Percentiles rank a stretch among this genome's conserved stretches.
Conservation (phyloP, 1,140 invertebrate species). For the Fopius arisanus region DNA sequence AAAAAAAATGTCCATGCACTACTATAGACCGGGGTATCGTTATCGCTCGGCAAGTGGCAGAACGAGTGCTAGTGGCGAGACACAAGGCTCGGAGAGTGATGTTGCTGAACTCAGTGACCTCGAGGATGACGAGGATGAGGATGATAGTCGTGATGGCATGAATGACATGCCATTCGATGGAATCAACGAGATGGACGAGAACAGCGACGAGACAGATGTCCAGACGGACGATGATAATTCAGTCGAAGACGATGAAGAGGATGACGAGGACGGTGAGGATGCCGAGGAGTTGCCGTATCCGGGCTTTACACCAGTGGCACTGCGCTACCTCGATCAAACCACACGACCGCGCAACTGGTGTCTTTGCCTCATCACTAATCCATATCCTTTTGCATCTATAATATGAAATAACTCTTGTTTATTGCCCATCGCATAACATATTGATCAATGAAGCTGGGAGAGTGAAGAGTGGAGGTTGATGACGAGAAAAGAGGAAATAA, state of each 20-base stretch:
- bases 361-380: constrained; percentile 94
- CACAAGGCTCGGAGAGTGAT: constrained; percentile 60
- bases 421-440: too few species aligned
- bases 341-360: constrained; percentile 89
- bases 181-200: constrained; percentile 25
- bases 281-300: constrained; percentile 80
- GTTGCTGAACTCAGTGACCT: constrained; percentile 61
- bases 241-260: constrained; percentile 61
- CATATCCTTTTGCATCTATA: constrained; percentile 90
- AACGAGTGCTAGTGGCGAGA: constrained; percentile 40
- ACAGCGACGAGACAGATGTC: constrained; percentile 36
- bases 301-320: constrained; percentile 82
- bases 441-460: neutral
- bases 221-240: constrained; percentile 65
- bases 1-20: constrained; percentile 56
- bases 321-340: constrained; percentile 87
- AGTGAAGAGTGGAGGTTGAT: neutral
- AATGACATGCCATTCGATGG: constrained; percentile 51
- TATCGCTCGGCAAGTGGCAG: constrained; percentile 54
- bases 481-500: neutral
- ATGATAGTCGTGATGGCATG: constrained; percentile 65
- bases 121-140: constrained; percentile 69
- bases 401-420: neutral
- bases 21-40: constrained; percentile 56
- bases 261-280: constrained; percentile 66